Conservation (phyloP, 1,140 invertebrate species). For the Panulirus ornatus region DNA sequence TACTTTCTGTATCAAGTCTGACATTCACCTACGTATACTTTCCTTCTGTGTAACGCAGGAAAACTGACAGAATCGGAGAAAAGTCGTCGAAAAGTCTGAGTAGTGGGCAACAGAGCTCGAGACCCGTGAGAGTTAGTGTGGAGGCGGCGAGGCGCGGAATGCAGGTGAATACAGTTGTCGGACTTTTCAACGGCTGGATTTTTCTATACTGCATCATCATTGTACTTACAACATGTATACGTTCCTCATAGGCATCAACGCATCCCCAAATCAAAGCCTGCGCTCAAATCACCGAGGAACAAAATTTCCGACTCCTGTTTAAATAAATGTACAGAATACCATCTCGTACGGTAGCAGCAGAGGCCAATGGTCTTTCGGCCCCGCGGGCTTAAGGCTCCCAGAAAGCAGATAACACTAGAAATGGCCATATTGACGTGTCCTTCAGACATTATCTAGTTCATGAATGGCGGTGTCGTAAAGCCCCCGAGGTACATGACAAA, state of each 20-base stretch:
- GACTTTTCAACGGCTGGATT: background rate
- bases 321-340: background rate
- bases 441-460: background rate
- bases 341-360: background rate
- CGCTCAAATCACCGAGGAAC: background rate
- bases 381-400: background rate
- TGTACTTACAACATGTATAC: background rate
- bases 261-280: background rate
- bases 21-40: too few species aligned
- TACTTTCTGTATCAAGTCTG: too few species aligned
- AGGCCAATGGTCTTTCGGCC: background rate
- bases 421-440: background rate
- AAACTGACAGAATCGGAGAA: too few species aligned
- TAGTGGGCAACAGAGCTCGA: too few species aligned
- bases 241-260: background rate
- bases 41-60: too few species aligned
- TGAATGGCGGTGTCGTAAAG: background rate
- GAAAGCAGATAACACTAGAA: background rate
- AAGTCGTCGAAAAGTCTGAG: too few species aligned
- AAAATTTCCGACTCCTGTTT: background rate
- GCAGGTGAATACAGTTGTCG: slow-evolving; percentile 31
- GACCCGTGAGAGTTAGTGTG: slow-evolving; percentile 43
- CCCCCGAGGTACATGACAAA: too few species aligned
- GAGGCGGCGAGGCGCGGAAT: slow-evolving; percentile 24
- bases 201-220: background rate